Evolutionary conservation across 2,888 invertebrate species (phyloP).

Genomic region (Dendrolimus pini): DNA sequence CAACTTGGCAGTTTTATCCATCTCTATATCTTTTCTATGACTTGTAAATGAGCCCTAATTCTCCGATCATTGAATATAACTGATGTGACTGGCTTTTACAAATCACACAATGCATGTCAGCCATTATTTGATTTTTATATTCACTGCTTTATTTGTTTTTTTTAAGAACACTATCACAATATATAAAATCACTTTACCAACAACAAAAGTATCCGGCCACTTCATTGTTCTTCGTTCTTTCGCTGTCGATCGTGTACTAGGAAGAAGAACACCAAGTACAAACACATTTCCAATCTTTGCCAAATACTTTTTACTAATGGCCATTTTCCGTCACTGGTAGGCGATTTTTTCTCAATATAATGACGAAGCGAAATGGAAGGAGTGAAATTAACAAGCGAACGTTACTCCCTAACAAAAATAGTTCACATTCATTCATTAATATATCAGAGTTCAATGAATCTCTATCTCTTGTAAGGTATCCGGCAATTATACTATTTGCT

Average conservation of each 20-base stretch:
- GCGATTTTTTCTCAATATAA: constrained; percentile 30
- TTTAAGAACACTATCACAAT: constrained; percentile 4
- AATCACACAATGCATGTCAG: too few species aligned
- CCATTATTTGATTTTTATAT: too few species aligned
- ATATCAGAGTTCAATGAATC: constrained; percentile 4
- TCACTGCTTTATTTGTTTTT: too few species aligned
- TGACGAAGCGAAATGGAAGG: constrained; percentile 19
- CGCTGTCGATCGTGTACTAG: constrained; percentile 48
- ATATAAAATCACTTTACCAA: constrained; percentile 45
- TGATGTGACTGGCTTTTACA: too few species aligned
- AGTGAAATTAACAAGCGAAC: constrained; percentile 33
- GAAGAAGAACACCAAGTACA: constrained; percentile 36
- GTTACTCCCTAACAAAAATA: constrained; percentile 41
- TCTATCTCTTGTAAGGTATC: background rate
- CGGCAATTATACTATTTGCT: too few species aligned
- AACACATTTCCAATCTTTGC: constrained; percentile 48
- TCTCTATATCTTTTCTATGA: too few species aligned
- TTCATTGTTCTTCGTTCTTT: constrained; percentile 44
- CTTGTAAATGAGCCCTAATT: too few species aligned
- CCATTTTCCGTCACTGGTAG: constrained; percentile 34
- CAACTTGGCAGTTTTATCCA: too few species aligned
- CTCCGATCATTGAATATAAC: too few species aligned
- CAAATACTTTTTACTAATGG: constrained; percentile 58
- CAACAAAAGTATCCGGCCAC: constrained; percentile 55
- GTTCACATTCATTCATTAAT: constrained; percentile 8